Conservation (phyloP, 1,140 invertebrate genomes). For the Aphelenchoides fujianensis region DNA sequence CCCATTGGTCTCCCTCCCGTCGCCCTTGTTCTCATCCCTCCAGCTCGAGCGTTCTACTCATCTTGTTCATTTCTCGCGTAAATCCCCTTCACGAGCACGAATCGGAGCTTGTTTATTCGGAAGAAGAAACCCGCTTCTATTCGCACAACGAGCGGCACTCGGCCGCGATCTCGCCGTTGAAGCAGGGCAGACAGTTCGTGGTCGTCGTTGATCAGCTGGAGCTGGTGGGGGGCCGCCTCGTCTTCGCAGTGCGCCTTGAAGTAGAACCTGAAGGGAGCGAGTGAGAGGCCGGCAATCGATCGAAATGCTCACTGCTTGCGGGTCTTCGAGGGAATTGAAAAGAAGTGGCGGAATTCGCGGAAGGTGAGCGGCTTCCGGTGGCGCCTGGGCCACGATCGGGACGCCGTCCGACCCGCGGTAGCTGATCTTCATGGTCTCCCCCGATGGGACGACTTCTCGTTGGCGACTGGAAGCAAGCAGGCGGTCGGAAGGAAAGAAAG, state of each 20-base stretch:
- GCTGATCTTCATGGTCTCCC: slow-evolving; percentile 2
- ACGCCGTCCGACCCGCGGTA: slow-evolving; percentile 39
- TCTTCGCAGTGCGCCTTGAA: slow-evolving; percentile 60
- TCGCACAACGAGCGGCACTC: slow-evolving; percentile 49
- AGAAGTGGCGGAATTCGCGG: slow-evolving; percentile 46
- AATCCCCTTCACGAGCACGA: no score
- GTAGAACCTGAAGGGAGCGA: slow-evolving; percentile 48
- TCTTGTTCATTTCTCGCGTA: no score
- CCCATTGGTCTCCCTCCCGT: no score
- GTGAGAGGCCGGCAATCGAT: not conserved
- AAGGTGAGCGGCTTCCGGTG: slow-evolving; percentile 43
- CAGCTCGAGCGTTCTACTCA: no score
- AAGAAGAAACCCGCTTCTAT: no score
- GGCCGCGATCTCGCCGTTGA: slow-evolving; percentile 49
- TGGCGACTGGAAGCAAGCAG: not conserved
- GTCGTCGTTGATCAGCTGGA: slow-evolving; percentile 51
- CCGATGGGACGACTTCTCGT: not conserved
- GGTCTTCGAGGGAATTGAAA: slow-evolving; percentile 46
- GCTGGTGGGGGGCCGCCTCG: slow-evolving; percentile 52
- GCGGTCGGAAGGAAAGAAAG: no score
- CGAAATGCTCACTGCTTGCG: slow-evolving; percentile 45
- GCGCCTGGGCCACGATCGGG: slow-evolving; percentile 55
- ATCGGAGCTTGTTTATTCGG: no score
- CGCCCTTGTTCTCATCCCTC: no score
- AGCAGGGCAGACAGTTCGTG: slow-evolving; percentile 50